Base-by-base conservation (phyloP, 2,797 vertebrate species). In the Siniperca scherzeri region DNA sequence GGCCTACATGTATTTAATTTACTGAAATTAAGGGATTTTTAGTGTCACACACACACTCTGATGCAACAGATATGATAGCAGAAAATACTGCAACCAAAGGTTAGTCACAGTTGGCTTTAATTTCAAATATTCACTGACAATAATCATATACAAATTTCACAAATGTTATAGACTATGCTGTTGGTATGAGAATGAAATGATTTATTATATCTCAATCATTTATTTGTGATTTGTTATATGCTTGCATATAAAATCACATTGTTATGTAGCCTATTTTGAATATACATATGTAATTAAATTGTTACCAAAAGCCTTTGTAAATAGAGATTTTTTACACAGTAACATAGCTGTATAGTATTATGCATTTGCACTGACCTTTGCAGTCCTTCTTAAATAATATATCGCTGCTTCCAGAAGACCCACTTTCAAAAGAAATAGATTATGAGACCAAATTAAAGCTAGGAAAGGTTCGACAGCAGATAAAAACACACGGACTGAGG, bases 1-100 rank as follows among this genome's bases (percentile, higher is more conserved):
- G 44, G 44, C 44, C 44, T 65, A 68, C 6, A 56, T 70, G 64
- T 66, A 60, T 76, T 68, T 60, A 1, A 59, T 9, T 42, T 30
- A 44, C 21, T 33, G 71, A 71, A 74, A 80, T 27, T 44, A 56
- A 38, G 8, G 27, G 60, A 40, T 72, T 72, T 75, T 56, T 40
- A 27, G 33, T 42, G 16, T 44, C 55, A 50, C 66, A 33, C 74
- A 57, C 74, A 61, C 42, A 57, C 60, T 11, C 25, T 30, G 30
- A 30, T 30, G 30, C 30, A 30, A 46, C 33, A 70, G 19, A 59
- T 21, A 2, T 64, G 42, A 40, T 21, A 27, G 22, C 46, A 42
- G 55, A 50, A 72, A 57, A 52, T 42, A 6, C 40, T 44, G 12
- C 68, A 17, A 48, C 21, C 19, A 25, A 19, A 38, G 44, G 21